These are phyloP conservation scores for Indicator maculatus DNA, from an alignment of 2,113 vertebrate species.

Conservation along the genomic window DNA sequence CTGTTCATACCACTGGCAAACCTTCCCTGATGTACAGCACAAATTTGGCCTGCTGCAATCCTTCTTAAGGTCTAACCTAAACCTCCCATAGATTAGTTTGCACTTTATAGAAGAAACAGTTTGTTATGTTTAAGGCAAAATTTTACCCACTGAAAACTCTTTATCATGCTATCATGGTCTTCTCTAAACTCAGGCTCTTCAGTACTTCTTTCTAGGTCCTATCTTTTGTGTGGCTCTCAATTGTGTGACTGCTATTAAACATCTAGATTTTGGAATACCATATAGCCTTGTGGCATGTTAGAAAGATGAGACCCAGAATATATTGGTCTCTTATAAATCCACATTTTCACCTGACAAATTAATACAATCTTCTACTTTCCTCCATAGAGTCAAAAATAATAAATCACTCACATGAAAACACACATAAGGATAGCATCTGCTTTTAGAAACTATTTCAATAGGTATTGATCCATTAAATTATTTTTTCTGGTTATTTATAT, in stretches of 20 bases:
- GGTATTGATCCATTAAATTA: neutral
- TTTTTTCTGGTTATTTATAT: constrained; percentile 32
- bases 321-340: neutral
- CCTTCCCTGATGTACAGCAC: neutral
- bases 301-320: neutral
- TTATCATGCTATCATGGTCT: neutral
- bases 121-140: neutral
- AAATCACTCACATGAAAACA: neutral
- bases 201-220: neutral
- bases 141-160: neutral
- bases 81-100: neutral
- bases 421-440: neutral
- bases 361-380: neutral
- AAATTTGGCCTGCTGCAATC: neutral
- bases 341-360: neutral
- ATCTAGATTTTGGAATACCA: neutral
- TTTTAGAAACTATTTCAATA: constrained; percentile 26
- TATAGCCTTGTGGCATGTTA: neutral
- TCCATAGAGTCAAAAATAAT: neutral
- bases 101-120: neutral
- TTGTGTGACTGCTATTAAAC: neutral
- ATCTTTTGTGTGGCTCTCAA: neutral
- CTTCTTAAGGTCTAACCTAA: neutral
- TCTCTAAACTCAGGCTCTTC: neutral
- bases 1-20: neutral